phyloP scores from a whole-genome alignment of 2,113 vertebrate genomes.

The Nipponia nippon region DNA sequence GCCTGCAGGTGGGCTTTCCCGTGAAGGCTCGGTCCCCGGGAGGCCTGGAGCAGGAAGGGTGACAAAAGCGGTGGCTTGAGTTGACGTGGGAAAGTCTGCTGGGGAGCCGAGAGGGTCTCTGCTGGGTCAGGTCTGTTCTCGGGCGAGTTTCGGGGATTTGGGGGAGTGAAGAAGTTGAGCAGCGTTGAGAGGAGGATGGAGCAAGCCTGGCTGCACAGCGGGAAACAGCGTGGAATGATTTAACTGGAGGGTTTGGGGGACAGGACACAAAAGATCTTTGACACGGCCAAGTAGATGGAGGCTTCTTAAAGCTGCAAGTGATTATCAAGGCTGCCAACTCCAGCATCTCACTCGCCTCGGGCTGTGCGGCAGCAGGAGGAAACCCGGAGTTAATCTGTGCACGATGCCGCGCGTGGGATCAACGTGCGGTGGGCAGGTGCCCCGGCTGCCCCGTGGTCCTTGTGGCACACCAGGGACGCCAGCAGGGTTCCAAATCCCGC shows the following conservation, averaged over 20 bases:
- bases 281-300: neutral
- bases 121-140: neutral
- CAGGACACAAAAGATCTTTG: no score
- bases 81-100: fast-evolving
- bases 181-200: neutral
- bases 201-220: no score
- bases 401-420: neutral
- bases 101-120: neutral
- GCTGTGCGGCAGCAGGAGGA: neutral
- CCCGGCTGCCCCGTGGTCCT: neutral
- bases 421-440: neutral
- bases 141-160: neutral
- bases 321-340: fast-evolving
- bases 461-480: neutral
- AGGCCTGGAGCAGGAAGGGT: neutral
- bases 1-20: neutral
- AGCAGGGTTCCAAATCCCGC: neutral
- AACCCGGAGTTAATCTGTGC: neutral
- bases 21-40: fast-evolving
- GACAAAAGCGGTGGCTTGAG: neutral
- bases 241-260: neutral
- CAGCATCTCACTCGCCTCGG: fast-evolving
- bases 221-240: fast-evolving
- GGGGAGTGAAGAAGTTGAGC: neutral
- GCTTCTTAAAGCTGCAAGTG: neutral